phyloP scores from a whole-genome alignment of 2,888 invertebrate genomes.

The Autographa gamma region DNA sequence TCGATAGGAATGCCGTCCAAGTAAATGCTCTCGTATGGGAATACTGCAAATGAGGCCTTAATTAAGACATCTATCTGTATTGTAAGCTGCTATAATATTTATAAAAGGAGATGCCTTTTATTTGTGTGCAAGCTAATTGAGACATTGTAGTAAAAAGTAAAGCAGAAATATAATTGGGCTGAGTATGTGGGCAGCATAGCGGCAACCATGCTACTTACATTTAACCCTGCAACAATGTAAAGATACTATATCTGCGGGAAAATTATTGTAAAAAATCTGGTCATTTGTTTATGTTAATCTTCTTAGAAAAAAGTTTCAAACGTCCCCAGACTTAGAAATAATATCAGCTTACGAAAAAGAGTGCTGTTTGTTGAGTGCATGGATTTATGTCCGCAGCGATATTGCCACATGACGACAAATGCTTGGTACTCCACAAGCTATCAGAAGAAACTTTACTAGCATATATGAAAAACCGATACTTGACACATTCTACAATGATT shows the following conservation, averaged over 20 bases:
- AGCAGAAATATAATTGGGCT: constrained; percentile 34
- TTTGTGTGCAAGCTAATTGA: constrained; percentile 46
- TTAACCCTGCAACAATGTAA: not conserved
- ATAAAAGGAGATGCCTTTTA: constrained; percentile 41
- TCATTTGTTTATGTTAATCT: too few species aligned
- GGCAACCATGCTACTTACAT: constrained; percentile 20
- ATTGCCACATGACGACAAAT: not conserved
- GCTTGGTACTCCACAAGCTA: not conserved
- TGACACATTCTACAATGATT: constrained; percentile 15
- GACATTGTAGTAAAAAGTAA: constrained; percentile 41
- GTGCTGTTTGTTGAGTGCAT: too few species aligned
- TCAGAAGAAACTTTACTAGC: not conserved
- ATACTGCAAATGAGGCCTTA: constrained; percentile 54
- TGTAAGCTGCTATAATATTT: constrained; percentile 47
- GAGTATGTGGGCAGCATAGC: constrained; percentile 18
- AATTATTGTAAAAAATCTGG: too few species aligned
- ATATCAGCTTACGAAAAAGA: too few species aligned
- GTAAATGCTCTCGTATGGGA: constrained; percentile 43
- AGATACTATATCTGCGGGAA: too few species aligned
- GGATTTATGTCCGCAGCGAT: not conserved
- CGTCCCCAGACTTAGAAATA: too few species aligned
- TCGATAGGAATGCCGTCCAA: constrained; percentile 52
- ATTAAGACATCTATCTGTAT: constrained; percentile 60
- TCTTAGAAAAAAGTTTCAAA: too few species aligned
- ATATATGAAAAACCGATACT: not conserved